Evolutionary conservation across 2,888 invertebrate species (phyloP).

Genomic region (Habrosyne pyritoides): DNA sequence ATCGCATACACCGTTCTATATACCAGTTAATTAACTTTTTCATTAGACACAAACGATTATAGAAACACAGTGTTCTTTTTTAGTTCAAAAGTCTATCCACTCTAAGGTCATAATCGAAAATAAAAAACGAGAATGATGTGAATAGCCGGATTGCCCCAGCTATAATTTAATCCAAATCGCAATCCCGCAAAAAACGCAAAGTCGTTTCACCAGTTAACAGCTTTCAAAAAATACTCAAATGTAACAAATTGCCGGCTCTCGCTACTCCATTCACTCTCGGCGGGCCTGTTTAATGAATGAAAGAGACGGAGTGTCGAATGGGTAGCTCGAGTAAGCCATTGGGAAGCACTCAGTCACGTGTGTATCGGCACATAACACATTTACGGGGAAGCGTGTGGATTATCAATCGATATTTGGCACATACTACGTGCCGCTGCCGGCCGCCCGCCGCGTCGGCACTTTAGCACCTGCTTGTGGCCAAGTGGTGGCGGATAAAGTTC

Average conservation of each 20-base stretch:
- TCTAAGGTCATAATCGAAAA: too few relatives aligned
- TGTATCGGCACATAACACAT: not conserved
- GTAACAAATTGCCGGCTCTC: not conserved
- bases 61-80: too few relatives aligned
- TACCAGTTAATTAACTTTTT: not conserved
- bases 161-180: too few relatives aligned
- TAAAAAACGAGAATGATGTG: too few relatives aligned
- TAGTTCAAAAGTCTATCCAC: too few relatives aligned
- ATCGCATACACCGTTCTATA: not conserved
- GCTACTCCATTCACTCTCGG: not conserved
- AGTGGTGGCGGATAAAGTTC: not conserved
- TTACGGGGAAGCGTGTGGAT: conserved; percentile 1
- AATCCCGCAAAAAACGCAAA: not conserved
- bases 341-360: not conserved
- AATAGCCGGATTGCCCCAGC: too few relatives aligned
- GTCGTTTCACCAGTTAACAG: not conserved
- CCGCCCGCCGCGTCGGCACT: not conserved
- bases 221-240: not conserved
- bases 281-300: not conserved
- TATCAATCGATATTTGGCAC: conserved; percentile 3
- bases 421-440: not conserved
- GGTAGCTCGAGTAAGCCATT: not conserved
- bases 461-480: not conserved
- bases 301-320: not conserved
- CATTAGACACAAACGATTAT: too few relatives aligned